Percentiles rank a stretch among this genome's conserved stretches.
Conservation (phyloP, 92 coral and sea anemone species). For the Parazoanthus swiftii region DNA sequence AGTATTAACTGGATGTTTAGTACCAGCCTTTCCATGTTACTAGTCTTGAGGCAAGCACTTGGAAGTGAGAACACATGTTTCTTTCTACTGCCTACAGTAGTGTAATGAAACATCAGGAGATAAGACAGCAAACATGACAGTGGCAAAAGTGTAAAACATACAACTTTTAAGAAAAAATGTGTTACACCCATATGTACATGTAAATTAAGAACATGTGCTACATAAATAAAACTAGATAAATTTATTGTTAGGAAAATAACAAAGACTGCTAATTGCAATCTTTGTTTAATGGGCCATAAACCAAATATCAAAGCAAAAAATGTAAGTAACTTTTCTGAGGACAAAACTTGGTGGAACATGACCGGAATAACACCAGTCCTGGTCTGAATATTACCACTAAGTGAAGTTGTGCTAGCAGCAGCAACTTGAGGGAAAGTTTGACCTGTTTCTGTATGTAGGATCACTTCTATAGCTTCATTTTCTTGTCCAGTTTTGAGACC, state of each 20-base stretch:
- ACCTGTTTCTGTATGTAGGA: too few species aligned
- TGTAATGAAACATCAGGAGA: slow-evolving; percentile 8
- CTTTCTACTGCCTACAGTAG: neutral
- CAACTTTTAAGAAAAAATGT: too few species aligned
- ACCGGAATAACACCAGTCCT: neutral
- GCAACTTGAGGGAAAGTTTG: neutral
- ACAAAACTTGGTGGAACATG: neutral
- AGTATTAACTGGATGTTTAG: neutral
- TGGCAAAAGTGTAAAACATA: neutral
- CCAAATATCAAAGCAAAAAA: neutral
- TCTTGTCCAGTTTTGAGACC: neutral
- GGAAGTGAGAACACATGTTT: neutral
- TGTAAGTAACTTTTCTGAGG: neutral
- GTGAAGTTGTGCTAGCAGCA: neutral
- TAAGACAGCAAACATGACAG: neutral
- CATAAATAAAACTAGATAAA: neutral
- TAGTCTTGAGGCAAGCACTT: neutral
- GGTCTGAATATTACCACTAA: too few species aligned
- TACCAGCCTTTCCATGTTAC: neutral
- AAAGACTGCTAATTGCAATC: neutral
- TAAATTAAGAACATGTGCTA: neutral
- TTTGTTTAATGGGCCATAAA: neutral
- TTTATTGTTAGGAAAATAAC: neutral
- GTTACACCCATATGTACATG: neutral
- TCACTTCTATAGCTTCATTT: neutral